Evolutionary conservation across 2,888 invertebrate species (phyloP).

Genomic region (Tridacna crocea): DNA sequence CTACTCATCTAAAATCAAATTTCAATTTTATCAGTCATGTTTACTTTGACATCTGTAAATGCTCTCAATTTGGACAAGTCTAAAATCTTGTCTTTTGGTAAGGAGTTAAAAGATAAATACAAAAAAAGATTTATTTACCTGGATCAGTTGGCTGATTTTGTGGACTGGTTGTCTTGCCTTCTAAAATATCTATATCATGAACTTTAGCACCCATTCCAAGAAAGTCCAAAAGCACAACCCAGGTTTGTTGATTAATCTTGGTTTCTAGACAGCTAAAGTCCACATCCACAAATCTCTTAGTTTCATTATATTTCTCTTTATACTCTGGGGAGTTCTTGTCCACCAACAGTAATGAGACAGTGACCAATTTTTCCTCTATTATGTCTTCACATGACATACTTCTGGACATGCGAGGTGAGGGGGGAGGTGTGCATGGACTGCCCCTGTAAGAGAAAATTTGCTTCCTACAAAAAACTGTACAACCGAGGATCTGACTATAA

Average conservation of each 20-base stretch:
- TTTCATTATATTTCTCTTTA: conserved; percentile 87
- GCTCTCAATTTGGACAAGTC: too few relatives aligned
- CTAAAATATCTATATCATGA: conserved; percentile 69
- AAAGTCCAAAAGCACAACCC: conserved; percentile 97
- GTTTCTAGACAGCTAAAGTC: conserved; percentile 96
- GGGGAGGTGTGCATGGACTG: conserved; percentile 87
- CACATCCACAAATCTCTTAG: conserved; percentile 87
- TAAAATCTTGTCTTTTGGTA: too few relatives aligned
- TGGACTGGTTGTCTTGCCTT: conserved; percentile 42
- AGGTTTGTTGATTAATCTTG: conserved; percentile 95
- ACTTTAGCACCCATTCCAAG: conserved; percentile 88
- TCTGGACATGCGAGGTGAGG: conserved; percentile 86
- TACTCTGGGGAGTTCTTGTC: conserved; percentile 89
- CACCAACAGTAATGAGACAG: conserved; percentile 88
- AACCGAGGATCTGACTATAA: too few relatives aligned
- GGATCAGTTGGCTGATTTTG: conserved; percentile 37
- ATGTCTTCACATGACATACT: conserved; percentile 55
- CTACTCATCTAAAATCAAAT: too few relatives aligned
- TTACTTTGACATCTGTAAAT: too few relatives aligned
- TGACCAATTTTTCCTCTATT: conserved; percentile 89
- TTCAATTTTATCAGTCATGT: too few relatives aligned
- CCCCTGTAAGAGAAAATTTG: conserved; percentile 23
- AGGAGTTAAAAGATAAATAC: too few relatives aligned
- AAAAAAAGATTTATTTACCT: too few relatives aligned
- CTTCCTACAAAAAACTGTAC: too few relatives aligned